Percentiles rank a stretch among this genome's conserved stretches.
phyloP scores from a whole-genome alignment of 2,797 vertebrate species.

The Bufotes viridis region DNA sequence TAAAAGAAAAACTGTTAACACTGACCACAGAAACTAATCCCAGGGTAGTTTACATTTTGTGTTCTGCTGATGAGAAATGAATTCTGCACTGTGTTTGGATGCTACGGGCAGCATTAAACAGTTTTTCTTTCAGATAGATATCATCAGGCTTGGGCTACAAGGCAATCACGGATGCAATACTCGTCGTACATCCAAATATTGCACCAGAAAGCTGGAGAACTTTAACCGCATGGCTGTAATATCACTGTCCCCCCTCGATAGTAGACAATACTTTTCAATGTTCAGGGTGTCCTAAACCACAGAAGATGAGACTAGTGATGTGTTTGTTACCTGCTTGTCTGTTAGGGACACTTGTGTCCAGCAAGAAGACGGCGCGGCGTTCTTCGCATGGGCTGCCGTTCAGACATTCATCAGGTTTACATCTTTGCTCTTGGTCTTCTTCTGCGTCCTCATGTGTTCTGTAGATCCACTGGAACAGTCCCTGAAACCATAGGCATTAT shows the following conservation, averaged over 20 bases:
- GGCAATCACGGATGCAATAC: too few species aligned
- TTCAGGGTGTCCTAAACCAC: not conserved
- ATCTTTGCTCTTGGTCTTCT: constrained; percentile 75
- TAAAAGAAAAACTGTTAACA: too few species aligned
- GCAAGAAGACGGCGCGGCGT: constrained; percentile 37
- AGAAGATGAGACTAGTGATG: not conserved
- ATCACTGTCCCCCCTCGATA: not conserved
- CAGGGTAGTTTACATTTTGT: too few species aligned
- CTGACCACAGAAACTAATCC: too few species aligned
- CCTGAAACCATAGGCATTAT: constrained; percentile 70
- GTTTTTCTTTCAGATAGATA: too few species aligned
- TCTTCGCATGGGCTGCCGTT: constrained; percentile 62
- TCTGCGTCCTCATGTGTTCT: constrained; percentile 90
- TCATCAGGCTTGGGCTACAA: too few species aligned
- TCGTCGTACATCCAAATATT: too few species aligned
- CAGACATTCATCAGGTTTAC: constrained; percentile 66
- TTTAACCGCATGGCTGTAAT: too few species aligned
- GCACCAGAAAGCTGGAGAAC: too few species aligned
- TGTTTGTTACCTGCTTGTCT: constrained; percentile 78
- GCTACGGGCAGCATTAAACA: too few species aligned
- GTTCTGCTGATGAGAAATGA: too few species aligned
- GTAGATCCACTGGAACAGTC: constrained; percentile 89
- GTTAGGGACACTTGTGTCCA: constrained; percentile 76
- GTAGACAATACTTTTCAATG: not conserved
- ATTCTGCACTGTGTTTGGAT: too few species aligned